Evolutionary conservation across 2,797 vertebrate genomes (phyloP).

Genomic region (Natrix natrix): DNA sequence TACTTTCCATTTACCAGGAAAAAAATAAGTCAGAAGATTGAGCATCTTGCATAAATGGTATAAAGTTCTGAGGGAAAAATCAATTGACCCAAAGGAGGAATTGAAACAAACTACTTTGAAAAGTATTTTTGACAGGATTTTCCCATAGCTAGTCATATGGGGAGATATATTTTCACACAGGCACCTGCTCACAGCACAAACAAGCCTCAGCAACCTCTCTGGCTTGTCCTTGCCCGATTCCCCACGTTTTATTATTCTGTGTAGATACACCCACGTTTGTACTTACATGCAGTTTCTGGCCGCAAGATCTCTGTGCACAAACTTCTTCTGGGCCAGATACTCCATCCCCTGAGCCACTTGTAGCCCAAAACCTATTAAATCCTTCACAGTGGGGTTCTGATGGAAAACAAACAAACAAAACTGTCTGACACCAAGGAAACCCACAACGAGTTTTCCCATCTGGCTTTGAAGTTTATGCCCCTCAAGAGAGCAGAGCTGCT

Average conservation of each 20-base stretch:
- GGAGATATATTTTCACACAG: rapidly evolving
- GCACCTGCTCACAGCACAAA: constrained; percentile 63
- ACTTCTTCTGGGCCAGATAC: constrained; percentile 94
- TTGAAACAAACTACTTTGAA: neutral
- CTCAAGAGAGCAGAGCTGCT: neutral
- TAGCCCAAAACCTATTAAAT: constrained; percentile 92
- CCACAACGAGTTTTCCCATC: constrained; percentile 8
- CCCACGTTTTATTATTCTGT: neutral
- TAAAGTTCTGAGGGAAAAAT: neutral
- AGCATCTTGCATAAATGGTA: neutral
- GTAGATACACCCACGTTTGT: neutral
- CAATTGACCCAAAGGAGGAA: neutral
- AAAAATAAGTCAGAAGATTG: neutral
- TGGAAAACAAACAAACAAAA: neutral
- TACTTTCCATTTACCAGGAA: neutral
- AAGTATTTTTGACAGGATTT: neutral
- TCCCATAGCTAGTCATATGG: too few relatives aligned
- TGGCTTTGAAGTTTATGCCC: neutral
- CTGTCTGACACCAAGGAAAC: constrained; percentile 4
- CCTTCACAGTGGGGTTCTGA: constrained; percentile 95
- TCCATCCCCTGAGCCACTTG: constrained; percentile 96
- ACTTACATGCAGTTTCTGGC: constrained; percentile 98
- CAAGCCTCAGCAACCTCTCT: neutral
- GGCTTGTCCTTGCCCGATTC: constrained; percentile 33
- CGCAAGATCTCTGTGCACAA: constrained; percentile 96